These are phyloP conservation scores for Pipistrellus pipistrellus DNA, from an alignment of 2,797 vertebrate genomes.

Conservation along the genomic window DNA sequence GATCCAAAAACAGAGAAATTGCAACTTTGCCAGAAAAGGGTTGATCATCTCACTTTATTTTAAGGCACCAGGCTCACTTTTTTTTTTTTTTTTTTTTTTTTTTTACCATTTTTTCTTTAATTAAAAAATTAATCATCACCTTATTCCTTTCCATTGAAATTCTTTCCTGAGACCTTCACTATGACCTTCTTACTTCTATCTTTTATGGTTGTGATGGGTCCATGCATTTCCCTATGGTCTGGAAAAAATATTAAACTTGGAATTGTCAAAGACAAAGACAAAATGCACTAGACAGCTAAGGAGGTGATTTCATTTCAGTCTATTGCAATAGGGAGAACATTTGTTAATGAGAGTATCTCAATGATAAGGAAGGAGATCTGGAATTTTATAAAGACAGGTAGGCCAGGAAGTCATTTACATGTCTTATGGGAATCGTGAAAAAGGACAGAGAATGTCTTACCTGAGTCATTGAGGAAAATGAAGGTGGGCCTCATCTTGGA, in stretches of 20 bases:
- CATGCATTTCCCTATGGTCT: constrained; percentile 47
- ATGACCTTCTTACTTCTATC: constrained; percentile 26
- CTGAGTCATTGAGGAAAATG: neutral
- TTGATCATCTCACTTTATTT: constrained; percentile 83
- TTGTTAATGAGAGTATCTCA: neutral
- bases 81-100: constrained; percentile 34
- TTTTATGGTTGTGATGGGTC: constrained; percentile 44
- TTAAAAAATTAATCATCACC: constrained; percentile 79
- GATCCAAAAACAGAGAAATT: constrained; percentile 82
- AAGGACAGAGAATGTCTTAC: neutral
- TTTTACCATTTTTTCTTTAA: constrained; percentile 60
- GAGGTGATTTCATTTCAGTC: neutral
- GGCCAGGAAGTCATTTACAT: neutral
- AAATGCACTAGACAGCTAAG: neutral
- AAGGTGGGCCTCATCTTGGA: neutral
- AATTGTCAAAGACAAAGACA: constrained; percentile 46
- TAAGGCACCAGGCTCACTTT: constrained; percentile 71
- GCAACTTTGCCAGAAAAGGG: constrained; percentile 80
- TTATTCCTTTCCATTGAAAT: constrained; percentile 68
- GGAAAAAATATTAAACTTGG: neutral
- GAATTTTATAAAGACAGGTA: neutral
- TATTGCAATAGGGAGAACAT: neutral
- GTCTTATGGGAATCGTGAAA: neutral
- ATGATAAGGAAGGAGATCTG: neutral
- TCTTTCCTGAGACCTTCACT: constrained; percentile 66